Percentiles rank a stretch among this genome's conserved stretches.
Conservation (phyloP, 92 coral and sea anemone genomes). For the Porites evermanni region DNA sequence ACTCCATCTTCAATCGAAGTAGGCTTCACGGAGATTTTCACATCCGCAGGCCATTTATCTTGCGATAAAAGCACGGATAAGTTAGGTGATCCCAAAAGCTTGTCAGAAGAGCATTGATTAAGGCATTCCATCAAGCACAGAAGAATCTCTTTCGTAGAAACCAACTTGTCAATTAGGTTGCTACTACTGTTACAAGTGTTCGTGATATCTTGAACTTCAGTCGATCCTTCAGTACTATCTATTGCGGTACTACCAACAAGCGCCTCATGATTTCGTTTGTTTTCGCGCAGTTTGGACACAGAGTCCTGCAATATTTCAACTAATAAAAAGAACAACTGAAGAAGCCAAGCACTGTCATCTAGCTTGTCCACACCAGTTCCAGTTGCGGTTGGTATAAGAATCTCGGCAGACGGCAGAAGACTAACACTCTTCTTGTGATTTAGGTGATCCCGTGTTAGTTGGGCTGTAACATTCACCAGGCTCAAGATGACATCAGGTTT, state of each 20-base stretch:
- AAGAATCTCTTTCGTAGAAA: conserved; percentile 12
- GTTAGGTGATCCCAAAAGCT: conserved; percentile 45
- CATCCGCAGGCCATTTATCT: conserved; percentile 18
- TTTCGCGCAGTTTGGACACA: conserved; percentile 1
- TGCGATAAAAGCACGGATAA: conserved; percentile 13
- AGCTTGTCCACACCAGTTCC: conserved; percentile 38
- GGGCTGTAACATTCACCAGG: conserved; percentile 7
- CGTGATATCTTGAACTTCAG: background rate
- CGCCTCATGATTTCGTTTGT: background rate
- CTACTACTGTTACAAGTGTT: background rate
- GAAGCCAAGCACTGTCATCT: conserved; percentile 73
- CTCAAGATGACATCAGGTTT: background rate
- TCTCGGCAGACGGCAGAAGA: conserved; percentile 39
- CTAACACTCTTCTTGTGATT: conserved; percentile 18
- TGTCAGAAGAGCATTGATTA: conserved; percentile 71
- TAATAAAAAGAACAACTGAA: conserved; percentile 59
- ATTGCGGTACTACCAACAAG: background rate
- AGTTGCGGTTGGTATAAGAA: conserved; percentile 1
- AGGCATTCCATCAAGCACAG: conserved; percentile 78
- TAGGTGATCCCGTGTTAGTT: conserved; percentile 28
- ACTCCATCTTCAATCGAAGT: conserved; percentile 91
- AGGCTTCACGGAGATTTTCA: conserved; percentile 64
- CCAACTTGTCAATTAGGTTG: conserved; percentile 28
- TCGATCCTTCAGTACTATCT: background rate
- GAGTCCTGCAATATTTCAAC: conserved; percentile 64